Base-by-base conservation (phyloP, 2,888 invertebrate genomes). In the Noctua pronuba region DNA sequence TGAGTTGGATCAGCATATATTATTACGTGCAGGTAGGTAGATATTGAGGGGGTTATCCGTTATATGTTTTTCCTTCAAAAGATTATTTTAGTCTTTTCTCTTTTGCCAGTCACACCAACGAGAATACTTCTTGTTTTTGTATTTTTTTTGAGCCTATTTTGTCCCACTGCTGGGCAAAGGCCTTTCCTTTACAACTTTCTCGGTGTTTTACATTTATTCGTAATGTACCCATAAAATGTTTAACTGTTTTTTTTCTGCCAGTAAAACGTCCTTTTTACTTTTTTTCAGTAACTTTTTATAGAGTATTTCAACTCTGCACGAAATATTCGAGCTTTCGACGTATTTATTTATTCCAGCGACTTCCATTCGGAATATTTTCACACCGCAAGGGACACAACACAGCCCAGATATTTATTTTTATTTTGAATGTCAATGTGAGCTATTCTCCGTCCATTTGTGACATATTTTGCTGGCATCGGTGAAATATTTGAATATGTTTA, bases 351-450 rank as follows among this genome's bases (percentile, higher is more conserved):
- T 80, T 62, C 66, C 24, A 60, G 44, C 49, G 44, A 67, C 49
- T 76, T 84, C 80, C 35, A 77, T 84, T 77, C 60, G 24, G 49
- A 80, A 83, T 84, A 83, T 84, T 80, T 80, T 73, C 67, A 38
- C 62, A 55, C 41, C 77, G 28, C 84, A 46, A 46, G 73, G 64
- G 76, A 77, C 66, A 55, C 62, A 38, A 82, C 66, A 70, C 49
- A 46, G 35, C 64, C 49, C 73, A 60, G 64, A 80, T 73, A 84
- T 77, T 74, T 58, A 80, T 83, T 76, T 83, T 80, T 84, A 84
- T 83, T 84, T 84, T 60, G 73, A 68, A 73, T 44, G 64, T 76
- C 75, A 55, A 64, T 83, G 80, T 69, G 38, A 69, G 75, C 67
- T 71, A 72, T 82, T 83, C 70, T 28, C 24, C 49, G 55, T 64